Evolutionary conservation across 1,140 invertebrate species (phyloP), one percentile per base, ranked within the genome.

Genomic region (Lasaia peninsularis): DNA sequence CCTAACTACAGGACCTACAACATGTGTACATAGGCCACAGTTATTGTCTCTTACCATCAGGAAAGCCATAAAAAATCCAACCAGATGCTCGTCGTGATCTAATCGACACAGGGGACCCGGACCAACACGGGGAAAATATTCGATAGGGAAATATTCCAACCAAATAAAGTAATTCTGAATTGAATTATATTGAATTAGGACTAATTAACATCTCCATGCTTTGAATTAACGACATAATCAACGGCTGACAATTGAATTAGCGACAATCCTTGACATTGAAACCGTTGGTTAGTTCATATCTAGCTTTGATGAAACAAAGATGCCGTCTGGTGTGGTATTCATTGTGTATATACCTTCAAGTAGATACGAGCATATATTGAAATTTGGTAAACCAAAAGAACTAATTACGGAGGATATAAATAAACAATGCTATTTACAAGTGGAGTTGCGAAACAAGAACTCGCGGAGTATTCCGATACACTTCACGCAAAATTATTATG

Each of bases 271-370:
- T 55, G 57, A 58, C 62, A 60, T 60, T 57, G 40, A 52, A 67
- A 10, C 18, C 5, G 10, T 18, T 18, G 16, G 4, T 48, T 18
- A 48, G 40, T 48, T 20, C 10, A 20, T 48, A 10, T 11, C 16
- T 20, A 18, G 2, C 20, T 11, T 20, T 48, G 14, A 18, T 16
- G 16, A 20, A 21, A 48, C 20, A 48, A 9, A 3, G 16, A 48
- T 48, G 40, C 75, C 78, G 48, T 72, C 79, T 5, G 80, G 82
- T 16, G 85, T 88, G 0, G 69, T 86, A 40, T 88, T 88, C 51
- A 48, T 86, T 4, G 62, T 88, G 18, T 83, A 71, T 35, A 88
- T 88, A 28, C 85, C 85, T 1, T 73, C 78, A 18, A 85, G 80
- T 44, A 83, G 76, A 56, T 82, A 75, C 34, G 85, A 88, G 60